Base-by-base conservation (phyloP, 2,113 vertebrate genomes). In the Turdus rufiventris region DNA sequence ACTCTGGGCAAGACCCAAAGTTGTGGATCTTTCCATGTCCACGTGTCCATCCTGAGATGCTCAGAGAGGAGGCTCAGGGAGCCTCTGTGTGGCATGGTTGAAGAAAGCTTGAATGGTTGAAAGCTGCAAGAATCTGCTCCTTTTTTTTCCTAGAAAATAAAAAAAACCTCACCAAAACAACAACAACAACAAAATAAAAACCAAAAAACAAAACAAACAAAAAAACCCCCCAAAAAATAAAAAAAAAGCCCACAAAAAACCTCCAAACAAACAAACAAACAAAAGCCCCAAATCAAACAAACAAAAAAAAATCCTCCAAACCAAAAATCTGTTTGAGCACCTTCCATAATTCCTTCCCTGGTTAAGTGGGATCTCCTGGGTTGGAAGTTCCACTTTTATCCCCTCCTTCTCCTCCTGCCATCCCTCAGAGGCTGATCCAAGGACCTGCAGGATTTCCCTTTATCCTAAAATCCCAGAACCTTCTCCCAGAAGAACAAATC, bases 401-500 rank as follows among this genome's bases (percentile, higher is more conserved):
- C 15, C 36, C 51, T 74, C 1, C 23, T 33, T 17, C 45, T 85
- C 23, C 18, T n/a, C 21, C 48, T 40, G 77, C 31, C 28, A 31
- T 14, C 14, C 2, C 61, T 84, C 3, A 4, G 62, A 33, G 61
- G 23, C 5, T 66, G 60, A 36, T n/a, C 34, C 17, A 25, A 57
- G 48, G 36, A 48, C 16, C 9, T 13, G 1, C 19, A 56, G 43
- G 8, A 9, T 68, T 67, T 42, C 17, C 48, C 10, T 29, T 33
- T 4, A 2, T 10, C 54, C 34, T 23, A 7, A 60, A 82, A 34
- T 13, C 14, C 63, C 21, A 28, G 26, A 60, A 74, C 2, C 10
- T 74, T 74, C 45, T 19, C 0, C n/a, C 15, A 5, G 68, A 9
- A 38, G 36, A n/a, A 1, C 45, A 5, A 1, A 7, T 10, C 11